Base-by-base conservation (phyloP, 2,888 invertebrate genomes). In the Dyspetes luteomarginatus region DNA sequence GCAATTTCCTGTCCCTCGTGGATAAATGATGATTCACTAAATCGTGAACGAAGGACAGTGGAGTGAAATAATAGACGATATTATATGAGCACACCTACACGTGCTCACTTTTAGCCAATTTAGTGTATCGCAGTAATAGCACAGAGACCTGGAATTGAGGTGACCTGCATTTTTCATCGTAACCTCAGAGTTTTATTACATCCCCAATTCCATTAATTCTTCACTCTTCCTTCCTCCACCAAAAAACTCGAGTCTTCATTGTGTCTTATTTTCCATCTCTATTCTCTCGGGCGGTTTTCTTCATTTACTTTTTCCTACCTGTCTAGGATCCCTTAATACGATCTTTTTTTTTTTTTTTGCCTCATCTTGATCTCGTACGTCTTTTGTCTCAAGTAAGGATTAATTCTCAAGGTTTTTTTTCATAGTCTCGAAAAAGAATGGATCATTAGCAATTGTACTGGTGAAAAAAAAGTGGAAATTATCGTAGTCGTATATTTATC, bases 101-200 rank as follows among this genome's bases (percentile, higher is more conserved):
- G n/a, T n/a, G n/a, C n/a, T n/a, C n/a, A n/a, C n/a, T n/a, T n/a
- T n/a, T n/a, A n/a, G n/a, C n/a, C 26, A 19, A 19, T 55, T 41
- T 55, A 5, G 55, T 3, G 41, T 43, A 17, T 55, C 24, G 55
- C 26, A 24, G 52, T 65, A 55, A 55, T 26, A 55, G 26, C 24
- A 0, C 26, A 15, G 65, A 52, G 43, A 48, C 28, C 41, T 43
- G 55, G 17, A 56, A 68, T 55, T 43, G 43, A 56, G 68, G 68
- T 26, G 68, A 50, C 65, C 65, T 67, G 65, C 28, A 67, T 67
- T 67, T 67, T 67, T 67, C 50, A 67, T 67, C 65, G 65, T 30
- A 50, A 67, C 50, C 28, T 50, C 65, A 19, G 65, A 50, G 19
- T 67, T 48, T 60, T 72, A 48, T 60, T 72, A 56, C 45, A 43